These are phyloP conservation scores for Orchesella cincta DNA, from an alignment of 1,140 invertebrate species.

Conservation along the genomic window DNA sequence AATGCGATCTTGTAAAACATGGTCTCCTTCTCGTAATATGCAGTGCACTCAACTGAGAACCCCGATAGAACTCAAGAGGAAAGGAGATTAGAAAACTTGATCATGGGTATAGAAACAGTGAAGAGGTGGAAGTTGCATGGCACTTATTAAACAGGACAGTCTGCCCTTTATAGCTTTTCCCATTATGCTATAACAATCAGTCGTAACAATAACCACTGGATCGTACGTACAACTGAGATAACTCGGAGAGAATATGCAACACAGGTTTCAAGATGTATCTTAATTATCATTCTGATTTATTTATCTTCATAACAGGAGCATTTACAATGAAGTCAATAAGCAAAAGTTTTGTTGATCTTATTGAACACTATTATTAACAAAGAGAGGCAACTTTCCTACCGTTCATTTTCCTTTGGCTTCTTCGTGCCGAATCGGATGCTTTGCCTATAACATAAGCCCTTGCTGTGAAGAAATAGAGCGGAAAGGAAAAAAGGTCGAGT, in stretches of 20 bases:
- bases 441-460: not conserved
- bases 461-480: not conserved
- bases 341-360: not conserved
- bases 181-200: no score
- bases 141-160: no score
- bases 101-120: not conserved
- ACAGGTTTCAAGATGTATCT: constrained; percentile 20
- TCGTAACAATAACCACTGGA: no score
- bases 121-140: not conserved
- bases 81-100: not conserved
- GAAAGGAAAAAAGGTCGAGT: no score
- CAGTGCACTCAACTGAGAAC: constrained; percentile 7
- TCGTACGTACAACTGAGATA: no score
- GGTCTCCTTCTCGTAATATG: not conserved
- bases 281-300: constrained; percentile 20
- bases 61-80: not conserved
- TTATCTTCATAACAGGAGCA: not conserved
- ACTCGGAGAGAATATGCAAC: not conserved
- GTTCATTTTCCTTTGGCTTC: not conserved
- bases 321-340: not conserved
- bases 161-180: not conserved
- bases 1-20: not conserved
- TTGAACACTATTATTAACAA: not conserved
- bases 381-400: not conserved
- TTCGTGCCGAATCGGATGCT: not conserved